Evolutionary conservation across 2,113 vertebrate genomes (phyloP).

Genomic region (Rostratula benghalensis): DNA sequence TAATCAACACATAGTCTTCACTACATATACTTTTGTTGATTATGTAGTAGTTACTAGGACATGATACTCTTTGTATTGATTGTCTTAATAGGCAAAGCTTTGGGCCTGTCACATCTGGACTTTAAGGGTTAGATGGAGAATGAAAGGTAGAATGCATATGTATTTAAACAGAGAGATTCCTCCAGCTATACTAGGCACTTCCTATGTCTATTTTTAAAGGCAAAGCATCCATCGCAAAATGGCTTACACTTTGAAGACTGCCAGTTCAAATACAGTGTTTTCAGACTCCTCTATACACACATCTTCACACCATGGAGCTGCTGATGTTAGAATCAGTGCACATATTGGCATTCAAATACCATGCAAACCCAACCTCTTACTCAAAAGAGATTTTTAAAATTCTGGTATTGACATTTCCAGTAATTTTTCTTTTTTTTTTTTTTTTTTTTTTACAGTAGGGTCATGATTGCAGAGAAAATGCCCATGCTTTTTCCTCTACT

Average conservation of each 20-base stretch:
- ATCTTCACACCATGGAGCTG: background rate
- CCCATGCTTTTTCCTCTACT: accelerated
- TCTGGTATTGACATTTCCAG: background rate
- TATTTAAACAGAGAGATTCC: background rate
- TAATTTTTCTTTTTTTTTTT: background rate
- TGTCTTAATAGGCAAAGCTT: background rate
- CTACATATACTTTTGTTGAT: background rate
- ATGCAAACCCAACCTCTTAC: accelerated
- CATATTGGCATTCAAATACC: background rate
- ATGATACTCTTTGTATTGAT: background rate
- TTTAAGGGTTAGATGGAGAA: background rate
- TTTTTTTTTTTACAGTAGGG: accelerated
- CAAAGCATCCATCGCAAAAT: background rate
- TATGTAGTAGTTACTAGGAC: background rate
- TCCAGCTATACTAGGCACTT: background rate
- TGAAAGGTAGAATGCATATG: background rate
- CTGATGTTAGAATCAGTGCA: background rate
- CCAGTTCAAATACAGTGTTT: background rate
- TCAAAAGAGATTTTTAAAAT: background rate
- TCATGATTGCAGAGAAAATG: background rate
- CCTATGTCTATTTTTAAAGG: background rate
- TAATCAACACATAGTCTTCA: background rate
- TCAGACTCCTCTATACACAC: accelerated
- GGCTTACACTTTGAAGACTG: background rate
- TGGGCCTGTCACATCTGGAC: background rate